Evolutionary conservation across 2,113 vertebrate genomes (phyloP).

Genomic region (Ammodramus savannarum): DNA sequence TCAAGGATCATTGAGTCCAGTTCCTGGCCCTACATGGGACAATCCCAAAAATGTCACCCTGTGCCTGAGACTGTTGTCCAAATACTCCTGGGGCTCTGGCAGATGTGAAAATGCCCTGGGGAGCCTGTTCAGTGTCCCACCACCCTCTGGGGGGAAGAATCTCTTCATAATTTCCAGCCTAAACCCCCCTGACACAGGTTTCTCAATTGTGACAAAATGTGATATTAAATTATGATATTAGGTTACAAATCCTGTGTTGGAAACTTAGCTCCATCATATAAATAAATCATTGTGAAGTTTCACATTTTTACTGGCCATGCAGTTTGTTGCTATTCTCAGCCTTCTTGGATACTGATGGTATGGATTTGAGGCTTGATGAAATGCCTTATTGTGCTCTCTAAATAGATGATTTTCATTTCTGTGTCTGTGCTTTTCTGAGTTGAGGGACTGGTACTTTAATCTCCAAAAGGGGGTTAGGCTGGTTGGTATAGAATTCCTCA

Average conservation of each 20-base stretch:
- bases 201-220: neutral
- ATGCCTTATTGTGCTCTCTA: neutral
- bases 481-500: neutral
- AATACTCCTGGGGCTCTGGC: neutral
- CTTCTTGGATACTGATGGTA: neutral
- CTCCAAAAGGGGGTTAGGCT: neutral
- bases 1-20: neutral
- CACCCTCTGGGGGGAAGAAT: neutral
- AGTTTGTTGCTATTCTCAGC: neutral
- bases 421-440: neutral
- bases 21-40: neutral
- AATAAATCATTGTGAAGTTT: neutral
- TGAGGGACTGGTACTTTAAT: neutral
- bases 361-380: neutral
- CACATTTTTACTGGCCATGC: neutral
- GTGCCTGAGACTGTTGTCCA: neutral
- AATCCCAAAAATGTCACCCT: neutral
- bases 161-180: neutral
- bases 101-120: neutral
- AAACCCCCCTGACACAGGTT: neutral
- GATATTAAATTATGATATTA: neutral
- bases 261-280: neutral
- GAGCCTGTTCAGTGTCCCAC: neutral
- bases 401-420: neutral
- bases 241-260: neutral